These are phyloP conservation scores for Oasisia sp. DNA, from an alignment of 2,888 invertebrate species.

Conservation along the genomic window DNA sequence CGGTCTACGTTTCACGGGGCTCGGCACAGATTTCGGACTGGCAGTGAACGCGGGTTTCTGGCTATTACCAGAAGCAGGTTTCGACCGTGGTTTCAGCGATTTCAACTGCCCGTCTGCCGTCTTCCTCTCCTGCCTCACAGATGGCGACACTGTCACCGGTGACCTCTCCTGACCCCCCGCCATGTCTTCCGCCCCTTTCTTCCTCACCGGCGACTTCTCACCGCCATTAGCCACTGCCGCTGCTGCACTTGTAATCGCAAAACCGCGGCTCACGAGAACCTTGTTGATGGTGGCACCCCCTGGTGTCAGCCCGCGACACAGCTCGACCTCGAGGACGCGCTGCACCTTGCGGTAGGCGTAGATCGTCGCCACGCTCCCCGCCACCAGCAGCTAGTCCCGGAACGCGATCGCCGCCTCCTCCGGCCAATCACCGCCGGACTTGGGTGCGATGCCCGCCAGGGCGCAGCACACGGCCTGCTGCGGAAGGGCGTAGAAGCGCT, in stretches of 20 bases:
- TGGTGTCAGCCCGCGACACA: background rate
- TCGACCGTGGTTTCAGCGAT: background rate
- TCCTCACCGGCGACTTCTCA: background rate
- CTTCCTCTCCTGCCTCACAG: background rate
- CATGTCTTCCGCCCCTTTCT: background rate
- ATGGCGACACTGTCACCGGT: background rate
- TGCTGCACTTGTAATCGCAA: background rate
- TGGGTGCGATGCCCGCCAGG: conserved; percentile 23
- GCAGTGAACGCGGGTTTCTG: background rate
- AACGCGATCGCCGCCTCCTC: background rate
- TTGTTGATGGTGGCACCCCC: background rate
- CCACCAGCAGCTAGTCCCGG: background rate
- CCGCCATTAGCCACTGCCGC: background rate
- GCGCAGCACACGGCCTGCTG: conserved; percentile 29
- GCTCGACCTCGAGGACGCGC: background rate
- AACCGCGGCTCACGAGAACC: background rate
- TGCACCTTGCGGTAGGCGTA: background rate
- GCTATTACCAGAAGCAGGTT: background rate
- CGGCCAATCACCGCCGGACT: background rate
- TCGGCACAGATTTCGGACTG: background rate
- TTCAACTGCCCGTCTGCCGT: background rate
- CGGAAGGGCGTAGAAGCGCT: conserved; percentile 25
- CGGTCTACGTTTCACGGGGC: background rate
- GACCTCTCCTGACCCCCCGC: background rate
- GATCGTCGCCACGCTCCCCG: background rate